Conservation (phyloP, 2,113 vertebrate genomes). For the Microtus oregoni region DNA sequence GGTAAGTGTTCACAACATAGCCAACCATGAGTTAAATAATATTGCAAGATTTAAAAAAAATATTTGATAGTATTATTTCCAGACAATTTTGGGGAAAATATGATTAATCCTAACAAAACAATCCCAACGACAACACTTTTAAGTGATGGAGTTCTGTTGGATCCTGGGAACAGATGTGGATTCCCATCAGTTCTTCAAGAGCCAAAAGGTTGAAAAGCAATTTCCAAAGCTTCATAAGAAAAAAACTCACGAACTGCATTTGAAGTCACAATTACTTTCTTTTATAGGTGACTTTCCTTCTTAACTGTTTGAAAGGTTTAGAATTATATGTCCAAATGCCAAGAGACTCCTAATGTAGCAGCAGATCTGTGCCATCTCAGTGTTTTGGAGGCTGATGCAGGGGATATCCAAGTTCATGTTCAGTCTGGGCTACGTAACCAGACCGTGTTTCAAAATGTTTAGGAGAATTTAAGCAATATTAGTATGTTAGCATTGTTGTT, state of each 20-base stretch:
- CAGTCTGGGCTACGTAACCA: no score
- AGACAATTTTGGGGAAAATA: neutral
- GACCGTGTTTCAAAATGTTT: no score
- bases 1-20: neutral
- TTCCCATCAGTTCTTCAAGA: neutral
- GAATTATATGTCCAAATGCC: no score
- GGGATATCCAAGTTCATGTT: no score
- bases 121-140: neutral
- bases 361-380: no score
- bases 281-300: no score
- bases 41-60: neutral
- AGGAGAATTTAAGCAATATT: no score
- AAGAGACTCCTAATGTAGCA: no score
- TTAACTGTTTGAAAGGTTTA: no score
- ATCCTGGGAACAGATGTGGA: neutral
- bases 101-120: neutral
- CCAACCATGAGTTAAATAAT: neutral
- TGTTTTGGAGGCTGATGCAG: no score
- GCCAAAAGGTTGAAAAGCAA: neutral
- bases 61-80: neutral
- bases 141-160: neutral
- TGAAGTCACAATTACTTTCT: no score
- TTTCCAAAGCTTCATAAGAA: neutral
- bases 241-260: neutral
- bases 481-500: no score